These are phyloP conservation scores for Vesta saturnalis DNA, from an alignment of 2,888 invertebrate genomes.

Conservation along the genomic window DNA sequence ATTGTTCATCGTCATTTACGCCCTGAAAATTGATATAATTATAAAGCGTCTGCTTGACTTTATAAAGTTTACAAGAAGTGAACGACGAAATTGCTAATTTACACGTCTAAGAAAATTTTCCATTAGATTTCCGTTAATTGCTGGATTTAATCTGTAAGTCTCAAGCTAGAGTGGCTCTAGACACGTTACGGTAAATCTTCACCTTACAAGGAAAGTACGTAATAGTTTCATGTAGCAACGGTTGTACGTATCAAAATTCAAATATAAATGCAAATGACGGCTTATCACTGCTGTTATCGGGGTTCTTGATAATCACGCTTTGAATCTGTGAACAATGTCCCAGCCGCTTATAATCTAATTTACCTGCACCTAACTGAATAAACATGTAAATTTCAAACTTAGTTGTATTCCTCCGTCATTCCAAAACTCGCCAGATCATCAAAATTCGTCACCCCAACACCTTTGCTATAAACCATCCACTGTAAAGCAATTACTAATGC, in stretches of 20 bases:
- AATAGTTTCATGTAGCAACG: constrained; percentile 49
- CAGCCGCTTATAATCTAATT: constrained; percentile 59
- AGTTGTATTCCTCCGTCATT: constrained; percentile 40
- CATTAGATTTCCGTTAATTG: constrained; percentile 18
- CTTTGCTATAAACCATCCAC: constrained; percentile 10
- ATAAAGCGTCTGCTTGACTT: background rate
- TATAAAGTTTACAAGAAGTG: background rate
- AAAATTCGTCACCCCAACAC: constrained; percentile 35
- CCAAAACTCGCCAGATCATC: constrained; percentile 36
- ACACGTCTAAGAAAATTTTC: constrained; percentile 5
- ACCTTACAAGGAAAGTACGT: constrained; percentile 22
- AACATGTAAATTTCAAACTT: constrained; percentile 54
- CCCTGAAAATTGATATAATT: background rate
- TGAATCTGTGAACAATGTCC: constrained; percentile 57
- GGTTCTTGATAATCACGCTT: constrained; percentile 53
- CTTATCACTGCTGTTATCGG: constrained; percentile 55
- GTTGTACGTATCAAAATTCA: constrained; percentile 57
- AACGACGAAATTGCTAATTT: background rate
- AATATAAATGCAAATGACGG: constrained; percentile 59
- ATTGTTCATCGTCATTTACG: constrained; percentile 1
- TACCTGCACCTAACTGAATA: constrained; percentile 60
- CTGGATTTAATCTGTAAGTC: constrained; percentile 14
- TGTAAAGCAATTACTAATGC: constrained; percentile 31
- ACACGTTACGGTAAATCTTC: constrained; percentile 15
- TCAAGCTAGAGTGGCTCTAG: background rate